phyloP scores from a whole-genome alignment of 53 echinoderm and acorn worm species.

The Zoroaster sp. region DNA sequence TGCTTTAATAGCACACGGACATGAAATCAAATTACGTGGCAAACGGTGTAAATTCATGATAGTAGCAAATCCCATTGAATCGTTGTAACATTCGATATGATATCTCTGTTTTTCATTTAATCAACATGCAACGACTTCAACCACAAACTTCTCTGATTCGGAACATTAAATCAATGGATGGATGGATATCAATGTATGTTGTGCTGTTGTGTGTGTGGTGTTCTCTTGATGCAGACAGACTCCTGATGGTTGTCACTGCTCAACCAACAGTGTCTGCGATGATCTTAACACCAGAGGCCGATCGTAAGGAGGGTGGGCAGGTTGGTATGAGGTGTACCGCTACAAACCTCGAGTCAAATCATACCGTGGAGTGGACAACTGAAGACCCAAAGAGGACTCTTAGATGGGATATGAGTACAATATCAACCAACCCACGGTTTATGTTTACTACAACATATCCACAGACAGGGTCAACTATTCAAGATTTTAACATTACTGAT shows the following conservation, averaged over 20 bases:
- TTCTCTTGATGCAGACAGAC: background rate
- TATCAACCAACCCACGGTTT: background rate
- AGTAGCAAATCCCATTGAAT: too few relatives aligned
- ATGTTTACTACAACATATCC: background rate
- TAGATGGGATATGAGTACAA: background rate
- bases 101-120: too few relatives aligned
- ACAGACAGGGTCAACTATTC: background rate
- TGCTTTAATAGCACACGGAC: background rate
- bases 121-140: background rate
- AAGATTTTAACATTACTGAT: slow-evolving; percentile 6
- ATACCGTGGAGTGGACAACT: background rate
- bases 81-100: background rate
- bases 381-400: background rate
- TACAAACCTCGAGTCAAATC: background rate
- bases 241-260: background rate
- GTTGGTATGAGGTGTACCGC: slow-evolving; percentile 21
- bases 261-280: background rate
- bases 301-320: slow-evolving; percentile 24
- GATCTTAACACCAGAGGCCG: slow-evolving; percentile 19
- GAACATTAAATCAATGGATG: background rate
- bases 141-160: background rate
- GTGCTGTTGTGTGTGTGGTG: background rate
- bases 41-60: background rate
- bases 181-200: background rate
- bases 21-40: background rate